Percentiles rank a stretch among this genome's conserved stretches.
These are phyloP conservation scores for Capitulum mitella DNA, from an alignment of 2,888 invertebrate genomes.

Conservation along the genomic window DNA sequence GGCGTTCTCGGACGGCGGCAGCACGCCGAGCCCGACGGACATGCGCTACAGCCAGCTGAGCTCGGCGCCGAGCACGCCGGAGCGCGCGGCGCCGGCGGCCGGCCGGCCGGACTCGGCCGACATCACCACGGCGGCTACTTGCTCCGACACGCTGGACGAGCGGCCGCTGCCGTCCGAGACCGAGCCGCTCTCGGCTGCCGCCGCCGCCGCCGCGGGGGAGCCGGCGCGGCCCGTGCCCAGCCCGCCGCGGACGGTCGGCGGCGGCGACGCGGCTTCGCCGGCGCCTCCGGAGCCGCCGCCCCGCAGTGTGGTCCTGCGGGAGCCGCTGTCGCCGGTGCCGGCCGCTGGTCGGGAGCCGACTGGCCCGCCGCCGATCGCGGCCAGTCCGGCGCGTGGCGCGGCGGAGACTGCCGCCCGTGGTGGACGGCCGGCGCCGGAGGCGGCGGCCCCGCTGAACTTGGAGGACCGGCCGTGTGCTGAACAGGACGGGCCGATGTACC, in stretches of 20 bases:
- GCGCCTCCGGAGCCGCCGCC: neutral
- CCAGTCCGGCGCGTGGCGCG: too few species aligned
- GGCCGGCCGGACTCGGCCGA: neutral
- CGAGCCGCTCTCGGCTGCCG: neutral
- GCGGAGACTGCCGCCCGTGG: too few species aligned
- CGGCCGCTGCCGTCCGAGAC: neutral
- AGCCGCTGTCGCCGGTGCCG: too few species aligned
- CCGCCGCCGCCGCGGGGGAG: neutral
- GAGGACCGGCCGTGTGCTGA: too few species aligned
- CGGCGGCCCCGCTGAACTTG: too few species aligned
- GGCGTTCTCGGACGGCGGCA: slow-evolving; percentile 4
- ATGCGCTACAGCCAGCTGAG: neutral
- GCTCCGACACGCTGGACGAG: slow-evolving; percentile 5
- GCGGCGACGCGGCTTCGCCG: neutral
- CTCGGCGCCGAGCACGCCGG: neutral
- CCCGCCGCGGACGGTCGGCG: neutral
- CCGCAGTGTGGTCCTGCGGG: neutral
- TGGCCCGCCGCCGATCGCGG: too few species aligned
- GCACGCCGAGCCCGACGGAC: neutral
- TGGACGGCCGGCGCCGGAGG: too few species aligned
- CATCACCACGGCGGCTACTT: neutral
- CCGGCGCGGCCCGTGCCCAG: too few species aligned
- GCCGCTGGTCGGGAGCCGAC: too few species aligned
- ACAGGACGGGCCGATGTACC: too few species aligned
- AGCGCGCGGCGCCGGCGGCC: too few species aligned